Conservation (phyloP, 1,140 invertebrate genomes). For the Chelonus insularis region DNA sequence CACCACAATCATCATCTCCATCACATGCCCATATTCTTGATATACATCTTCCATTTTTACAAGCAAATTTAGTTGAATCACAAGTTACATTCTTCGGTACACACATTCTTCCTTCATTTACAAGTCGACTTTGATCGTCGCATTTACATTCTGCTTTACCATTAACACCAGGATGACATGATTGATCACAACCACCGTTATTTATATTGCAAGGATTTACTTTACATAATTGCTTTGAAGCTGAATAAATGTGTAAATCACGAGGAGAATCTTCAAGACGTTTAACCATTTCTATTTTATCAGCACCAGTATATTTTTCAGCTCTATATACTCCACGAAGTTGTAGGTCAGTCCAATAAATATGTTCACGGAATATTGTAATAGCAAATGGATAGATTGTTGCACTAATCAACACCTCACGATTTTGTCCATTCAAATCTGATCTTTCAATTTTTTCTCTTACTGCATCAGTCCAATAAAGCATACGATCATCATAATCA, state of each 20-base stretch:
- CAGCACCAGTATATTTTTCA: constrained; percentile 94
- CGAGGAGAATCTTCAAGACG: constrained; percentile 86
- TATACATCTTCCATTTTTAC: constrained; percentile 93
- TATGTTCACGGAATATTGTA: constrained; percentile 87
- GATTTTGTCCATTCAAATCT: constrained; percentile 79
- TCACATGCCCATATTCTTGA: constrained; percentile 96
- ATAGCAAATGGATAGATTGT: constrained; percentile 97
- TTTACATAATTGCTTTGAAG: constrained; percentile 76
- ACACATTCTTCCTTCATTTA: constrained; percentile 91
- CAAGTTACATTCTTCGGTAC: constrained; percentile 87
- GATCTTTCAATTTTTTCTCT: constrained; percentile 96
- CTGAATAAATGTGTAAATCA: constrained; percentile 88
- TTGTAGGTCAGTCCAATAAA: constrained; percentile 98
- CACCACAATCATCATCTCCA: constrained; percentile 92
- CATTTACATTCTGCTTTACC: constrained; percentile 85
- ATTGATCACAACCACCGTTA: constrained; percentile 95
- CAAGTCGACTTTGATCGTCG: constrained; percentile 81
- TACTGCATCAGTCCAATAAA: constrained; percentile 98
- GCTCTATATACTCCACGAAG: constrained; percentile 92
- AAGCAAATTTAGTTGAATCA: constrained; percentile 88
- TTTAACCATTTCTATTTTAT: constrained; percentile 93
- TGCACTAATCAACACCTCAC: constrained; percentile 79
- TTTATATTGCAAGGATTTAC: constrained; percentile 86
- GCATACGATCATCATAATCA: constrained; percentile 91
- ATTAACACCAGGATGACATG: constrained; percentile 87